These are phyloP conservation scores for Aspiorhynchus laticeps DNA, from an alignment of 2,113 vertebrate genomes.

Conservation along the genomic window DNA sequence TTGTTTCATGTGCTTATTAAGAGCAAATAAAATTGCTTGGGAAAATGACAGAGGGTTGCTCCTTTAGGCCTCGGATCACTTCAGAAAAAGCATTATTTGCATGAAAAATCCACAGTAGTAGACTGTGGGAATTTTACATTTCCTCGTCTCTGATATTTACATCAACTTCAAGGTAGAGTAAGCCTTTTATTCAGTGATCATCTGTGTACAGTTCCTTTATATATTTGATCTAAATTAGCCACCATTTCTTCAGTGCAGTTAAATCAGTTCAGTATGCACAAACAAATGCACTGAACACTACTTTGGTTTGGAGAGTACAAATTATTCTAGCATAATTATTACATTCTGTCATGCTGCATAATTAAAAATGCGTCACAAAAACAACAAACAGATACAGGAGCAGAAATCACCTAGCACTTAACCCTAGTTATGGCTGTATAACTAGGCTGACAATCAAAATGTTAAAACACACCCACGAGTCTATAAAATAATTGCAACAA, in stretches of 20 bases:
- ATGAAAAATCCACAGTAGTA: constrained; percentile 17
- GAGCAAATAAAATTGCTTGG: constrained; percentile 65
- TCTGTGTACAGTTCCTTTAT: no score
- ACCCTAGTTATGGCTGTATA: not conserved
- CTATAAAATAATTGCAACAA: constrained; percentile 7
- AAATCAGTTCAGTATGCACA: not conserved
- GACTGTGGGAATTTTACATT: constrained; percentile 26
- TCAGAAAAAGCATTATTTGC: constrained; percentile 19
- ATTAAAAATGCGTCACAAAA: not conserved
- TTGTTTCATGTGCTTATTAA: constrained; percentile 74
- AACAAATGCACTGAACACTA: not conserved
- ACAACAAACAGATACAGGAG: not conserved
- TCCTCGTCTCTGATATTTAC: constrained; percentile 14
- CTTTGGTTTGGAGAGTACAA: not conserved
- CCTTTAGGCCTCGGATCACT: not conserved
- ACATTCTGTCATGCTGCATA: not conserved
- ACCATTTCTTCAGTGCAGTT: no score
- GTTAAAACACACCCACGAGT: no score
- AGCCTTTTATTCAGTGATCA: not conserved
- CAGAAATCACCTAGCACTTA: not conserved
- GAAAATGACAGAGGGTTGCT: constrained; percentile 30
- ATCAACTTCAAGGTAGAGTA: not conserved
- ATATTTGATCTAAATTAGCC: no score
- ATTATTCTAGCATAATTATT: not conserved
- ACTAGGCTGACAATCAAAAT: no score